Evolutionary conservation across 2,113 vertebrate genomes (phyloP), one percentile per base, ranked within the genome.

Genomic region (Telmatochromis brichardi): DNA sequence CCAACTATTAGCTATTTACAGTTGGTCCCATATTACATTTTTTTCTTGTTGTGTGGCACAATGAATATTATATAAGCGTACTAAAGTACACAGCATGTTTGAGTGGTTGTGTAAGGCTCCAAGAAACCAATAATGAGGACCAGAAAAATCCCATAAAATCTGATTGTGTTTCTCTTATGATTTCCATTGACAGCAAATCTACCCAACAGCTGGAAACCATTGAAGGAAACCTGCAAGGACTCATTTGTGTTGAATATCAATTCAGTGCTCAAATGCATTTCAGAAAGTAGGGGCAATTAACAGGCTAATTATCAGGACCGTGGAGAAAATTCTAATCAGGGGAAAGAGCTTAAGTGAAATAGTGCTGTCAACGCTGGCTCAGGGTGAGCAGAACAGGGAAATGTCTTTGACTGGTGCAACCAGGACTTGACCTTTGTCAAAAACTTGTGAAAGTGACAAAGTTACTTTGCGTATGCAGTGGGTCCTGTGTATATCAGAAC

Each of bases 161-260:
- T 86, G 84, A 90, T 89, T 90, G 63, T 84, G 87, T 93, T 93
- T 88, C 87, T 89, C 86, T 76, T 85, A 78, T 80, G 82, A 90
- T 85, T 89, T 92, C 87, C 73, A 87, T 65, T 89, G 84, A 57
- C 60, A 15, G 81, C 79, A 73, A 82, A 94, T 94, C 93, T 89
- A 91, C 83, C 80, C 91, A 90, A 93, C 96, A 95, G 93, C 95
- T 96, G 94, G 93, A 94, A 84, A 89, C 89, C 86, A 79, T 84
- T 83, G 93, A 94, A 83, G 86, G 60, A 93, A 95, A 93, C 94
- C 90, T 93, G 92, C 92, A 13, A 93, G 92, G 92, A 93, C 92
- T 96, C 94, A 94, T 96, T 96, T 95, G 89, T 89, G 94, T 93
- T 86, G 92, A 94, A 95, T 96, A 94, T 94, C 94, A 94, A 91